Conservation (phyloP, 2,888 invertebrate species). For the Cantharis rufa region DNA sequence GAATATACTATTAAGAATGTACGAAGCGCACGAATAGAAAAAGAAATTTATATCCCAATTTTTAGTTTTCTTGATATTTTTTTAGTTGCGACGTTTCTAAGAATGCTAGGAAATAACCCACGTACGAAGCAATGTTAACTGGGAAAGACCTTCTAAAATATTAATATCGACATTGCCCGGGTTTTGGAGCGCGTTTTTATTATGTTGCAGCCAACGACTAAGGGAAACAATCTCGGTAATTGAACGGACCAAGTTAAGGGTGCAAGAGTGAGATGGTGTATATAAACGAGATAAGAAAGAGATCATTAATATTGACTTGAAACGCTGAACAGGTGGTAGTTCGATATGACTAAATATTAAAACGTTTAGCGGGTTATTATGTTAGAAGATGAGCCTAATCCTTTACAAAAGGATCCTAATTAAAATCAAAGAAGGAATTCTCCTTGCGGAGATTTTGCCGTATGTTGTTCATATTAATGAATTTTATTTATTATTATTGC, state of each 20-base stretch:
- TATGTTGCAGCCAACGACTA: slow-evolving; percentile 30
- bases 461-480: neutral
- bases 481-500: neutral
- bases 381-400: neutral
- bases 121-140: slow-evolving; percentile 25
- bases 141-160: slow-evolving; percentile 34
- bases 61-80: neutral
- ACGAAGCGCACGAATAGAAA: neutral
- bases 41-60: neutral
- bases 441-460: neutral
- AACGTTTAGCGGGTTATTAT: slow-evolving; percentile 21
- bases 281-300: slow-evolving; percentile 11
- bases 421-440: neutral
- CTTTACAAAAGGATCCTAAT: neutral
- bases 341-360: slow-evolving; percentile 25
- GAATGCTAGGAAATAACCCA: slow-evolving; percentile 13
- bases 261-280: slow-evolving; percentile 4
- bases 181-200: slow-evolving; percentile 33
- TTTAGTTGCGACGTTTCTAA: neutral
- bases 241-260: slow-evolving; percentile 29
- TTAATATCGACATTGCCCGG: slow-evolving; percentile 35
- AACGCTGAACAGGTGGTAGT: slow-evolving; percentile 28
- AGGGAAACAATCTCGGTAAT: slow-evolving; percentile 36
- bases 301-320: slow-evolving; percentile 26
- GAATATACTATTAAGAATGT: too few species aligned